A percentile compares a stretch with the other conserved stretches of the same genome.
Evolutionary conservation across 2,113 vertebrate species (phyloP).

Genomic region (Ranitomeya imitator): DNA sequence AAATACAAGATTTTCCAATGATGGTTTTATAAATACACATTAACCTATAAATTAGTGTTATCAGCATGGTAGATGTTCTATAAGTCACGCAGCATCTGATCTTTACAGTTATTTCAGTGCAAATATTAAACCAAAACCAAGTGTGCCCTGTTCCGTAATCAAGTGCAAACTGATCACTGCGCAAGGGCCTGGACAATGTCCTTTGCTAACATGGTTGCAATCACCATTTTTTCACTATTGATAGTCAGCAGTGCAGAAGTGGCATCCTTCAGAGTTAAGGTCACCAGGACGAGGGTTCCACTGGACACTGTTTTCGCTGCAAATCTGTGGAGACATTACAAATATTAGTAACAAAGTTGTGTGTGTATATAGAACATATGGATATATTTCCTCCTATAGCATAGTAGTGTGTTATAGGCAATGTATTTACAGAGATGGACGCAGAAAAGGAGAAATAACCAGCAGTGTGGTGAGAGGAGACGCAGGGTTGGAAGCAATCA

Average conservation of each 20-base stretch:
- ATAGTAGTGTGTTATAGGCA: no score
- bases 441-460: no score
- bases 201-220: slow-evolving; percentile 95
- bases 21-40: not conserved
- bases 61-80: slow-evolving; percentile 8
- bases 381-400: no score
- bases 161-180: slow-evolving; percentile 71
- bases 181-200: slow-evolving; percentile 87
- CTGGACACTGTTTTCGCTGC: slow-evolving; percentile 89
- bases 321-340: slow-evolving; percentile 75
- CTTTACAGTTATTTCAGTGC: not conserved
- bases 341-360: not conserved
- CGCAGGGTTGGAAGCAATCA: no score
- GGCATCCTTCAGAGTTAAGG: slow-evolving; percentile 76
- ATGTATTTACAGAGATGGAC: no score
- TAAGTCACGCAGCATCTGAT: not conserved
- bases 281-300: slow-evolving; percentile 87
- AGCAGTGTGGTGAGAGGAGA: no score
- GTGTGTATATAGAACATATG: no score
- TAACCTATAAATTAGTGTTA: not conserved
- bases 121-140: not conserved
- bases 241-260: slow-evolving; percentile 80
- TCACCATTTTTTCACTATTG: slow-evolving; percentile 99
- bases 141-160: not conserved
- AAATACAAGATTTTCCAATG: not conserved